Evolutionary conservation across 2,888 invertebrate species (phyloP), one percentile per base, ranked within the genome.

Genomic region (Synergus laeviventris): DNA sequence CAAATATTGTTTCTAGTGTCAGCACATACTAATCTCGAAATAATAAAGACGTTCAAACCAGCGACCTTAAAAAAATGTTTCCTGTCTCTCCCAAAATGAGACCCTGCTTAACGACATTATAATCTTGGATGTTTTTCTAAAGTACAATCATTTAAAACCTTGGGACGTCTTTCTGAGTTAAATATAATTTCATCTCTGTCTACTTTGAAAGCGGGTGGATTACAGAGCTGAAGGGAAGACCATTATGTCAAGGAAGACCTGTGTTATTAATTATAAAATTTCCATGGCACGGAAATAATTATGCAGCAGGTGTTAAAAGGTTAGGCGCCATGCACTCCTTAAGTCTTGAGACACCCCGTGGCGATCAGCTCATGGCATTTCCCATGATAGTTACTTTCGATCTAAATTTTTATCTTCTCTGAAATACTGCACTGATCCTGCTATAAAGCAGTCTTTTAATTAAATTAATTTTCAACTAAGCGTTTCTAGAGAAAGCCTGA

Each of bases 261-360:
- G 38, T 31, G 61, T 74, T 74, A 79, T 76, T 79, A 79, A 79
- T 79, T 79, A 74, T 49, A 77, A 61, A 77, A 74, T 73, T 77
- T 78, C 59, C 42, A 76, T 76, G 74, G 74, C 39, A 70, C 74
- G 56, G 62, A 78, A 78, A 79, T 78, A 76, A 79, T 79, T 59
- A 76, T 59, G 62, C 76, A 49, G 79, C 78, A 79, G 78, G 79
- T 78, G 79, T 78, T 78, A 76, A 79, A 78, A 76, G 78, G 70
- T 70, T 70, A 70, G 70, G 49, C 70, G 49, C 70, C 70, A 49
- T 21, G 45, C 45, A 45, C 45, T 18, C 64, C 39, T 42, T 14
- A 21, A 36, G 36, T 42, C 62, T 18, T 21, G 18, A 42, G 64
- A 70, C 70, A 49, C 70, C 70, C 70, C n/a, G 70, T 70, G 70